Base-by-base conservation (phyloP, 2,797 vertebrate species). In the Scomberomorus guttatus region DNA sequence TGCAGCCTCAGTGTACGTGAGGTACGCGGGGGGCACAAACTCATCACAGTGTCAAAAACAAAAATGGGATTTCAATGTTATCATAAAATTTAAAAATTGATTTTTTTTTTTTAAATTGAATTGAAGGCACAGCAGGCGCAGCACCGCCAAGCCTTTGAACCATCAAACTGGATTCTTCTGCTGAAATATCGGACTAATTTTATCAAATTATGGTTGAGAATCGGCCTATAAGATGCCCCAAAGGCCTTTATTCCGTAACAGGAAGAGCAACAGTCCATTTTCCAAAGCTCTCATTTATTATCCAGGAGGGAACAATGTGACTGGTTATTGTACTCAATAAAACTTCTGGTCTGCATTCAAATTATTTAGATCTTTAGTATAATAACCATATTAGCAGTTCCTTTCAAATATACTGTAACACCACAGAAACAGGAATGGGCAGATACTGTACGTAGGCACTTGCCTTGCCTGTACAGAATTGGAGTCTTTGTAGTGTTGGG, bases 41-140 rank as follows among this genome's bases (percentile, higher is more conserved):
- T 56, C 20, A 63, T 25, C 24, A 11, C 42, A 13, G 60, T 20
- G 29, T 3, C 22, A 2, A 15, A 37, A 70, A 51, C 6, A 44
- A 18, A 57, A 75, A 39, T 6, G 11, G 55, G 56, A 71, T 73
- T 80, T 74, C 2, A 78, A 44, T 84, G 69, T 72, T 24, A 55
- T 62, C 13, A 10, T 12, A 62, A 62, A 14, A 62, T 0, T 0
- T 61, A 6, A 2, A 59, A 67, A 83, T 82, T 0, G 42, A n/a
- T 79, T 48, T 86, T 85, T 79, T 48, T 86, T 85, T 75, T 0
- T 0, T 6, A 18, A 66, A 80, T 68, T 37, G 8, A 18, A 72
- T 79, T 82, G 48, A 10, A 64, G 25, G 48, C 62, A 65, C 15
- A 18, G 18, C 18, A 50, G 18, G 18, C 18, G 18, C 2, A 50